Evolutionary conservation across 2,113 vertebrate genomes (phyloP), one percentile per base, ranked within the genome.

Genomic region (Eclectus roratus): DNA sequence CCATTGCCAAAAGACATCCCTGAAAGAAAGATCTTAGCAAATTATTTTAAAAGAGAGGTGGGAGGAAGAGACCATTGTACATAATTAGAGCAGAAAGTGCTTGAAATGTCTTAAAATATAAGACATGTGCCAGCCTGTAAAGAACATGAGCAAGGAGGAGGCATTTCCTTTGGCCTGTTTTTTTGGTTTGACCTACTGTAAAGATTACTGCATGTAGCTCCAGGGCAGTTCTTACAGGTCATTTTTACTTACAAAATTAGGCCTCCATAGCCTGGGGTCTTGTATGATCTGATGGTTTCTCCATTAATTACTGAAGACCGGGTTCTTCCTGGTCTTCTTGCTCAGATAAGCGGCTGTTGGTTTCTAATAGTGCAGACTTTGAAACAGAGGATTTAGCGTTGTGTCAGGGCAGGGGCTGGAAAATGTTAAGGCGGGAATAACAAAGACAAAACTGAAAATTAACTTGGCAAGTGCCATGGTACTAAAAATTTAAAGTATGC

Each of bases 351-450:
- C 5, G 35, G 76, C 68, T 82, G 13, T 5, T 49, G 72, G 55
- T 80, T 66, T 89, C 66, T 65, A 78, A 65, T 9, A 77, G 60
- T 20, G 27, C 72, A 85, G 80, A 60, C 39, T 80, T 55, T 63
- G 61, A 43, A 69, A 17, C 23, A 88, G 93, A 95, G 95, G 94
- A 71, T 87, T 96, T 91, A 55, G 28, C 85, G 86, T 80, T 93
- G 77, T 72, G 84, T 85, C 78, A 81, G 70, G 71, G 91, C 55
- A 96, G 88, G 71, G 91, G n/a, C 25, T 18, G 16, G 92, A 89
- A 93, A 93, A 93, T 66, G 7, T 72, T 96, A 93, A 97, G 55
- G 79, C 73, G 91, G 31, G 53, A 94, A 41, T 39, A 69, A 66
- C 20, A 86, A 74, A 82, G 58, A 28, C 33, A 87, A 71, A 69